Evolutionary conservation across 1,140 invertebrate genomes (phyloP), one percentile per base, ranked within the genome.

Genomic region (Adoxophyes honmai): DNA sequence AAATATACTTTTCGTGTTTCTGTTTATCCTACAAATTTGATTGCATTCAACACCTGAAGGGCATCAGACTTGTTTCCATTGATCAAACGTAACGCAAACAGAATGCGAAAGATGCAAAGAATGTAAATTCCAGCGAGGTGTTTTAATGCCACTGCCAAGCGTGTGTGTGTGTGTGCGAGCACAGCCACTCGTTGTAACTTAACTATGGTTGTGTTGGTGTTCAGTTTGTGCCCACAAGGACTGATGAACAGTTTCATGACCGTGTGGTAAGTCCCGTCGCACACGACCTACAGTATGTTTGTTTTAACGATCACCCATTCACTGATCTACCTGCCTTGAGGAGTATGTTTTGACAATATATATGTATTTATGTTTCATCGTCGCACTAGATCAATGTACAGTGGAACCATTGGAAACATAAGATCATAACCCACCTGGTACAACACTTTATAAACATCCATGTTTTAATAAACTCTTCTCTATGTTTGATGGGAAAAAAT

Each of bases 201-300:
- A 78, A 78, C 70, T 60, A 59, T 78, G 75, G 77, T 86, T 88
- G 80, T 87, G 83, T 89, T 89, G 86, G 78, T 90, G 86, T 89
- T 89, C 91, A 94, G 93, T 93, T 93, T 93, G 90, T 94, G 93
- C 93, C 92, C 93, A 86, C 94, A 94, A 92, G 94, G 94, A 94
- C 92, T 95, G 91, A 93, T 95, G 92, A 95, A 95, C 93, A 95
- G 93, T 92, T 95, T 95, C 92, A 94, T 95, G 92, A 94, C 93
- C 86, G 93, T 95, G 83, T 95, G 94, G 94, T 95, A 95, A 96
- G 94, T 96, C 64, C 52, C 68, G 75, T 75, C 64, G 70, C 76
- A 64, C 60, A 59, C 39, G 56, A 65, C 59, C 21, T 28, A 28
- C 21, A 28, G 21, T 28, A 28, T 28, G 54, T 64, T 52, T 52